These are phyloP conservation scores for Pandemis cinnamomeana DNA, from an alignment of 2,888 invertebrate genomes.

Conservation along the genomic window DNA sequence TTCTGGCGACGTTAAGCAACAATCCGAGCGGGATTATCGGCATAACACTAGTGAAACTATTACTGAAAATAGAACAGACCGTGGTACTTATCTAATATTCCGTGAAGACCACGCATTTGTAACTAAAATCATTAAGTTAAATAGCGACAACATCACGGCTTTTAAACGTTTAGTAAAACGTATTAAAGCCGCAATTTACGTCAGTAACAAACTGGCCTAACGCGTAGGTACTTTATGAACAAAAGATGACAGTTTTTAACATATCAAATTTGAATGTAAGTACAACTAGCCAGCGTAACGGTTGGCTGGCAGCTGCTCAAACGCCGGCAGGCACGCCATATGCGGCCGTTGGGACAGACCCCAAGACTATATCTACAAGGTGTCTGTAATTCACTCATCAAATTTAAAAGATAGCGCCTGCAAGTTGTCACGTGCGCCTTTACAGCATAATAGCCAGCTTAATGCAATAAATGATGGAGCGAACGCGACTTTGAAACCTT, in stretches of 20 bases:
- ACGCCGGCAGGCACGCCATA: constrained; percentile 54
- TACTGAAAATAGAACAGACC: background rate
- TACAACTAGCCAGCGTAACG: constrained; percentile 55
- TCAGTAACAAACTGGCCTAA: constrained; percentile 16
- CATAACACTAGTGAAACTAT: constrained; percentile 7
- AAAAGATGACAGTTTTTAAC: constrained; percentile 32
- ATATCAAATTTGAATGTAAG: constrained; percentile 60
- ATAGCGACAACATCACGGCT: background rate
- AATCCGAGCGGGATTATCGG: constrained; percentile 36
- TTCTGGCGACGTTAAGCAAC: background rate
- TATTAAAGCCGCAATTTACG: constrained; percentile 11
- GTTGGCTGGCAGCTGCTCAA: constrained; percentile 64
- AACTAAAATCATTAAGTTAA: constrained; percentile 11
- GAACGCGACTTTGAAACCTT: constrained; percentile 18
- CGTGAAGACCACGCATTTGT: background rate
- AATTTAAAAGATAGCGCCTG: background rate
- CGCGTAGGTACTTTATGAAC: constrained; percentile 22
- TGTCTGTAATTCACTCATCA: constrained; percentile 24
- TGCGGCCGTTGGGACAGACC: constrained; percentile 45
- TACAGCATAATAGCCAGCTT: constrained; percentile 17
- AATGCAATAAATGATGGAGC: constrained; percentile 32
- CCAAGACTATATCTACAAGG: constrained; percentile 12
- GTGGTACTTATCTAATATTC: background rate
- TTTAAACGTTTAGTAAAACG: constrained; percentile 9
- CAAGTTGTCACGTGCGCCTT: constrained; percentile 19